Percentiles rank a stretch among this genome's conserved stretches.
Evolutionary conservation across 2,888 invertebrate species (phyloP).

Genomic region (Tuta absoluta): DNA sequence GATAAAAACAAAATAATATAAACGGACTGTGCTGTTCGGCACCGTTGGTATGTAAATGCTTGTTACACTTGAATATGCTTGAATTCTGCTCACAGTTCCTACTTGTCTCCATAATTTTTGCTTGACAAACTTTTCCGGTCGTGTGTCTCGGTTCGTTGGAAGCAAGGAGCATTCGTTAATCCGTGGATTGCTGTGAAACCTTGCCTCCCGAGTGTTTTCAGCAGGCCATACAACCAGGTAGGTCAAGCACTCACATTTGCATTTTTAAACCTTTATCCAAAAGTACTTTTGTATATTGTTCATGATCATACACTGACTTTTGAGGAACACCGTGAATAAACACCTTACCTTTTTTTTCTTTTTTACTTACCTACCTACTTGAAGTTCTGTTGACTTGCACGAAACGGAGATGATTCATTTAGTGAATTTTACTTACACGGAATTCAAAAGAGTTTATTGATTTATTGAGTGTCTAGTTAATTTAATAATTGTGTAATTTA

Average conservation of each 20-base stretch:
- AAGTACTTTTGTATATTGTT: background rate
- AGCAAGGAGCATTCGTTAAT: constrained; percentile 57
- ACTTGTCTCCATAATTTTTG: background rate
- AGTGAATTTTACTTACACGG: background rate
- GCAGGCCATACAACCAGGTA: constrained; percentile 28
- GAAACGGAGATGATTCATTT: constrained; percentile 18
- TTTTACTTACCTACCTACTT: too few relatives aligned
- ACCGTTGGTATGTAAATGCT: too few relatives aligned
- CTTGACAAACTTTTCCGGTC: constrained; percentile 20
- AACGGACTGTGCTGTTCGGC: too few relatives aligned
- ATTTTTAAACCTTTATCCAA: background rate
- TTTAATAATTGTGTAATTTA: constrained; percentile 22
- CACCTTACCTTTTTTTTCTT: too few relatives aligned
- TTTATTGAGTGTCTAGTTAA: constrained; percentile 19
- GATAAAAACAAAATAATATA: too few relatives aligned
- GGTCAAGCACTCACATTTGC: constrained; percentile 25
- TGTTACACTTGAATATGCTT: too few relatives aligned
- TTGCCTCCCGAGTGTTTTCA: constrained; percentile 46
- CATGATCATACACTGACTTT: background rate
- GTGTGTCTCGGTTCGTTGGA: constrained; percentile 44
- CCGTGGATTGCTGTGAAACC: constrained; percentile 52
- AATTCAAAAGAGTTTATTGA: constrained; percentile 3
- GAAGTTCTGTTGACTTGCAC: constrained; percentile 7
- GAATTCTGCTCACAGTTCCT: too few relatives aligned
- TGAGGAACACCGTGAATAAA: background rate